These are phyloP conservation scores for Hyles euphorbiae DNA, from an alignment of 1,140 invertebrate species.

Conservation along the genomic window DNA sequence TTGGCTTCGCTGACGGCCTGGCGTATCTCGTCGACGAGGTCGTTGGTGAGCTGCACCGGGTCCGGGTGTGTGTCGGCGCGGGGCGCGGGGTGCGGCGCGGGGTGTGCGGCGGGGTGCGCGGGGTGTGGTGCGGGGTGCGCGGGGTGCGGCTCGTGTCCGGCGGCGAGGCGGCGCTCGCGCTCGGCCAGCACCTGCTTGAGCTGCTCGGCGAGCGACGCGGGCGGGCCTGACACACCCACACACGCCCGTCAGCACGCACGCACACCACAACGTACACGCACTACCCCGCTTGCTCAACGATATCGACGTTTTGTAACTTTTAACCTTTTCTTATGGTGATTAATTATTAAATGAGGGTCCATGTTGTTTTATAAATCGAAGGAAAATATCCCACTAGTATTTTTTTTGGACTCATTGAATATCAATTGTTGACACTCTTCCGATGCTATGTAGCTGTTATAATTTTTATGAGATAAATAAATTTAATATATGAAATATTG, in stretches of 20 bases:
- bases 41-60: conserved; percentile 80
- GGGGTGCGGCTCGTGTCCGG: conserved; percentile 70
- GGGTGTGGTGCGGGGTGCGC: conserved; percentile 40
- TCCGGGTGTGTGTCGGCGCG: conserved; percentile 38
- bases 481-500: too few species aligned
- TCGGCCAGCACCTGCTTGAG: conserved; percentile 88
- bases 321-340: too few species aligned
- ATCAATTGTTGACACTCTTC: too few species aligned
- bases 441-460: too few species aligned
- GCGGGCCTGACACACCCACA: conserved; percentile 71
- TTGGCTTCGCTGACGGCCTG: conserved; percentile 90
- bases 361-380: too few species aligned
- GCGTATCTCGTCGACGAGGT: conserved; percentile 87
- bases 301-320: too few species aligned
- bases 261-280: background rate
- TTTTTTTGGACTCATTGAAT: too few species aligned
- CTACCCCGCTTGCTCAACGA: too few species aligned
- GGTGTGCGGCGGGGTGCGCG: conserved; percentile 48
- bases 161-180: conserved; percentile 78
- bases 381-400: too few species aligned
- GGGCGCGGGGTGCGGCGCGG: conserved; percentile 7
- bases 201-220: conserved; percentile 87
- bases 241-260: background rate
- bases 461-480: too few species aligned
- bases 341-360: too few species aligned